Evolutionary conservation across 23 tunicate genomes (phyloP).

Genomic region (Aplidium turbinatum): DNA sequence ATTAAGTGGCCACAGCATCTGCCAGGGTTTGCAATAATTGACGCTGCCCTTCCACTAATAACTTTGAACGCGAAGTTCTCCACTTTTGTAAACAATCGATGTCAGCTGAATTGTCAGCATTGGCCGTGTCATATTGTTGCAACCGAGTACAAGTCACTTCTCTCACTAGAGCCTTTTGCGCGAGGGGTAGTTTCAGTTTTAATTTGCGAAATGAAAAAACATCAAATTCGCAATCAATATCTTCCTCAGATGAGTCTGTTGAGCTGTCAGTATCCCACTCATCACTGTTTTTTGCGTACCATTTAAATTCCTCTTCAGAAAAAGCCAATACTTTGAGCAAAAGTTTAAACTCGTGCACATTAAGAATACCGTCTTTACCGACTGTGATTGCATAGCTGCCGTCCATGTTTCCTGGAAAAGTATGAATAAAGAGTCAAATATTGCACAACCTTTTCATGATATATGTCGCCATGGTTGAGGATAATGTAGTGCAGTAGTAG

Average conservation of each 20-base stretch:
- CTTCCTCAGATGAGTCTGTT: conserved; percentile 2
- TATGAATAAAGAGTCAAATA: too few relatives aligned
- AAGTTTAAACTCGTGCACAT: conserved; percentile 22
- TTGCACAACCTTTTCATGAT: too few relatives aligned
- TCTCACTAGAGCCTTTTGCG: too few relatives aligned
- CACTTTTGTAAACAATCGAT: not conserved
- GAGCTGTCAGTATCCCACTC: conserved; percentile 8
- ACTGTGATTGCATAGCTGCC: conserved; percentile 10
- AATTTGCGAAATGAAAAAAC: conserved; percentile 1
- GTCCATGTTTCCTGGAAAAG: conserved; percentile 3
- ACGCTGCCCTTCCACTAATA: conserved; percentile 5
- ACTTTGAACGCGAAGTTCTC: not conserved
- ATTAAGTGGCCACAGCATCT: too few relatives aligned
- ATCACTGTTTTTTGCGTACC: conserved; percentile 13
- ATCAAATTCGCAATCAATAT: conserved; percentile 10
- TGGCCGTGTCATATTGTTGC: not conserved
- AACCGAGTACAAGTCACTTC: too few relatives aligned
- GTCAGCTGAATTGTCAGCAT: not conserved
- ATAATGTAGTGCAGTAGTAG: too few relatives aligned
- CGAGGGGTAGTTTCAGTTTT: too few relatives aligned
- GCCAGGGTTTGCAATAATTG: too few relatives aligned
- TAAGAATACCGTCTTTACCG: conserved; percentile 37
- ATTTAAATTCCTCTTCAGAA: conserved; percentile 33
- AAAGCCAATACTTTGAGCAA: conserved; percentile 39
- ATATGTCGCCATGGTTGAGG: too few relatives aligned